These are phyloP conservation scores for Ctenodactylus gundi DNA, from an alignment of 2,113 vertebrate genomes.

Conservation along the genomic window DNA sequence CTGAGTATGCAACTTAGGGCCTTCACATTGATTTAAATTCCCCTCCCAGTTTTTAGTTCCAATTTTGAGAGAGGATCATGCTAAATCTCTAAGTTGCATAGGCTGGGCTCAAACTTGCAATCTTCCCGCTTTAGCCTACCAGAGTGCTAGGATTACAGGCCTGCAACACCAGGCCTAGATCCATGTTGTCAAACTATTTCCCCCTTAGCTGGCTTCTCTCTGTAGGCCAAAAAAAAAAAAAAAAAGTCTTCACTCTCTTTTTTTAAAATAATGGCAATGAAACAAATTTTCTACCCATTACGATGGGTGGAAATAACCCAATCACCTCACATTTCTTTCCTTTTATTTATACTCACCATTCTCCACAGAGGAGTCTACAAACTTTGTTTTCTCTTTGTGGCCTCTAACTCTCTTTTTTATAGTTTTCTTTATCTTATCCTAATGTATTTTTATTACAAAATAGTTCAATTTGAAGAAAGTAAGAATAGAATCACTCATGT, in stretches of 20 bases:
- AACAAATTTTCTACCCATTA: neutral
- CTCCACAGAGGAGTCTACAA: neutral
- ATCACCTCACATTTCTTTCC: neutral
- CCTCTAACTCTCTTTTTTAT: neutral
- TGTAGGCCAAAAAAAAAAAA: neutral
- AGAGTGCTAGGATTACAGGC: too few species aligned
- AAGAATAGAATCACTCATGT: neutral
- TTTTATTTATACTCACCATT: neutral
- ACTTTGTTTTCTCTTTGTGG: neutral
- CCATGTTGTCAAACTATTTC: neutral
- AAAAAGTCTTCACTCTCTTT: neutral
- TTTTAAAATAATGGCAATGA: neutral
- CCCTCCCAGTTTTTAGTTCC: too few species aligned
- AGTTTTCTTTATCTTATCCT: neutral
- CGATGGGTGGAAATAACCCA: rapidly evolving
- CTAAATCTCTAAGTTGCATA: too few species aligned
- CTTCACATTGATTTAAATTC: too few species aligned
- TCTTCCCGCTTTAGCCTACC: too few species aligned
- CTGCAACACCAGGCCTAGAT: too few species aligned
- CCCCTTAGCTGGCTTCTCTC: neutral
- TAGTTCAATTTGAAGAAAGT: conserved; percentile 18
- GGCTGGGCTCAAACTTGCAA: too few species aligned
- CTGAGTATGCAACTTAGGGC: too few species aligned
- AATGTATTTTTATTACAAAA: neutral
- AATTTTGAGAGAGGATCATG: neutral